Evolutionary conservation across 2,113 vertebrate species (phyloP).

Genomic region (human (Homo sapiens)): DNA sequence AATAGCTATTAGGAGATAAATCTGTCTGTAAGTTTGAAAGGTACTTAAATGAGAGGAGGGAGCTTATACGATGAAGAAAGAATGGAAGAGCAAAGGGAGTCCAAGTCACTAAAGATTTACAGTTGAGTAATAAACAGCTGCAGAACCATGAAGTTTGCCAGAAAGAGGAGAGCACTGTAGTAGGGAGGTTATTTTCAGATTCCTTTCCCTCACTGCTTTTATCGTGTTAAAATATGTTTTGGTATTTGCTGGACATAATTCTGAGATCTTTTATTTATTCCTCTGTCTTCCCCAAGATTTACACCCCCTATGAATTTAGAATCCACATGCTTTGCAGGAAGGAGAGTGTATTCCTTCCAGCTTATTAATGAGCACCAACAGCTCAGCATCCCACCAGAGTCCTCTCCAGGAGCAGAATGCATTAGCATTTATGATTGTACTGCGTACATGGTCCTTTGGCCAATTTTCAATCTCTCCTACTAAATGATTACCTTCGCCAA

Average conservation of each 20-base stretch:
- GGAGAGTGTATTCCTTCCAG: accelerated
- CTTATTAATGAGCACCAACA: not conserved
- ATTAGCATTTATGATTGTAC: not conserved
- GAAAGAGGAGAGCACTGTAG: not conserved
- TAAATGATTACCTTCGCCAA: conserved; percentile 40
- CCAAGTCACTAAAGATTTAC: accelerated
- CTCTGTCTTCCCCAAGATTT: not conserved
- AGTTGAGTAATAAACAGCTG: not conserved
- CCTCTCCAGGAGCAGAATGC: not conserved
- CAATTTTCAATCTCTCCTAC: conserved; percentile 2
- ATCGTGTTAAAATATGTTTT: not conserved
- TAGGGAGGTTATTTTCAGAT: not conserved
- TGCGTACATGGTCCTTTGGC: accelerated
- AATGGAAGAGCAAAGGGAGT: not conserved
- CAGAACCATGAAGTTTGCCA: not conserved
- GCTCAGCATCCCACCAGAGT: not conserved
- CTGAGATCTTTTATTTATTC: not conserved
- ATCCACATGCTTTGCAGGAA: not conserved
- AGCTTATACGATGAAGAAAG: not conserved
- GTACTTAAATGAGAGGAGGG: not conserved
- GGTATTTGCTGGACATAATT: not conserved
- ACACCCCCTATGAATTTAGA: not conserved
- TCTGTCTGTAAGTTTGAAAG: not conserved
- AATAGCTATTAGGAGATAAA: conserved; percentile 29
- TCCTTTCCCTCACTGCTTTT: not conserved